phyloP scores from a whole-genome alignment of 2,888 invertebrate species.

The Megamerina dolium region DNA sequence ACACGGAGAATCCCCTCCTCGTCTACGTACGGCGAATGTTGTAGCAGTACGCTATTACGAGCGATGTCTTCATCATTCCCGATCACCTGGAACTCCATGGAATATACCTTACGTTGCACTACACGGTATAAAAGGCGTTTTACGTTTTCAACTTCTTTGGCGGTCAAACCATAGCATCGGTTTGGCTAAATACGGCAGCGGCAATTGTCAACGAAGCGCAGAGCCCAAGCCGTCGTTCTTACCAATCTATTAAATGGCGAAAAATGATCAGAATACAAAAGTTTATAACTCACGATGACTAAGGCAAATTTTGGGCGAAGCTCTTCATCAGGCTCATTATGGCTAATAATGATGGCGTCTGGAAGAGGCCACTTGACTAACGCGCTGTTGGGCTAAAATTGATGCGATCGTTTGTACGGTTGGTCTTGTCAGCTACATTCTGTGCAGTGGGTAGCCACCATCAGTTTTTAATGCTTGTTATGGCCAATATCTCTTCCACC shows the following conservation, averaged over 20 bases:
- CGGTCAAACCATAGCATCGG: too few species aligned
- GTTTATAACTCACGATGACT: too few species aligned
- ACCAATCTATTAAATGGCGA: slow-evolving; percentile 5
- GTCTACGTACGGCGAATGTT: too few species aligned
- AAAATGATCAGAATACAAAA: too few species aligned
- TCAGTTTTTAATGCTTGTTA: too few species aligned
- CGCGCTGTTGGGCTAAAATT: background rate
- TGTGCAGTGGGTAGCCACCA: slow-evolving; percentile 1
- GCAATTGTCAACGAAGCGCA: background rate
- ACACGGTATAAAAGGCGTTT: background rate
- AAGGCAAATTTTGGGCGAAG: too few species aligned
- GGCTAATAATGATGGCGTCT: too few species aligned
- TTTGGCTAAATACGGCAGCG: background rate
- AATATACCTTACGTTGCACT: background rate
- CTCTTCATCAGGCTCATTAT: too few species aligned
- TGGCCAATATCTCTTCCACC: too few species aligned
- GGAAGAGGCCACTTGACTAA: too few species aligned
- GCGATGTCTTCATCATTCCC: background rate
- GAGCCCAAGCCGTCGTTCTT: slow-evolving; percentile 4
- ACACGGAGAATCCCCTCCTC: too few species aligned
- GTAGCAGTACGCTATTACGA: background rate
- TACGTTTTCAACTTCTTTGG: background rate
- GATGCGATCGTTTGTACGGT: background rate
- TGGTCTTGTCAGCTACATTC: slow-evolving; percentile 5
- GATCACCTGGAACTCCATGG: background rate